Evolutionary conservation across 2,888 invertebrate species (phyloP), one percentile per base, ranked within the genome.

Genomic region (Reticulitermes lucifugus): DNA sequence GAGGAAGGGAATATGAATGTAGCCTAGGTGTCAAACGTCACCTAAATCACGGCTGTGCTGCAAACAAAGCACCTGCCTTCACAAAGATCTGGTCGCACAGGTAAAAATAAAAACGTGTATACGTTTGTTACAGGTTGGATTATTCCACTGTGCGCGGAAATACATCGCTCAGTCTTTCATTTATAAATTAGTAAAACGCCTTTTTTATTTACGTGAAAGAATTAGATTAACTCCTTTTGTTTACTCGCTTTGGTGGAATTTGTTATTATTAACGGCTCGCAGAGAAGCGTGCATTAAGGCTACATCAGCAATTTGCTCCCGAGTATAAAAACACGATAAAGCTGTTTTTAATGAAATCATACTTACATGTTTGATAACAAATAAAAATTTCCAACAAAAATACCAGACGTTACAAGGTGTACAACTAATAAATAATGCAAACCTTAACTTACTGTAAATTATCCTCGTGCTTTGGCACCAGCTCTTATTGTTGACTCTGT

Each of bases 271-370:
- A 65, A 65, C 12, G 6, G 25, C 25, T 65, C n/a, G 25, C 65
- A 65, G 25, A 65, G 65, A 65, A 25, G 12, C 65, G 7, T 65
- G 25, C 4, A 65, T 65, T 65, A 65, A 12, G 65, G n/a, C n/a
- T n/a, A 7, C n/a, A 6, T n/a, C 65, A n/a, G 10, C 65, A 25
- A n/a, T 65, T 65, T 10, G n/a, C 65, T 25, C n/a, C 12, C 5
- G 25, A 2, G 12, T n/a, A n/a, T 25, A 65, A n/a, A n/a, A 1
- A 22, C 2, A 60, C 60, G 6, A 7, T 7, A 2, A 65, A 65
- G n/a, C 65, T 65, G 25, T 65, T 65, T 35, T 65, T 65, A 65
- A 65, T 65, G 7, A 65, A 65, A 65, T 65, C 65, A 25, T 65
- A 65, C 25, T 55, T 55, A 18, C 55, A 55, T 55, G 18, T 55